Conservation (phyloP, 2,888 invertebrate genomes). For the Amphiduros pacificus region DNA sequence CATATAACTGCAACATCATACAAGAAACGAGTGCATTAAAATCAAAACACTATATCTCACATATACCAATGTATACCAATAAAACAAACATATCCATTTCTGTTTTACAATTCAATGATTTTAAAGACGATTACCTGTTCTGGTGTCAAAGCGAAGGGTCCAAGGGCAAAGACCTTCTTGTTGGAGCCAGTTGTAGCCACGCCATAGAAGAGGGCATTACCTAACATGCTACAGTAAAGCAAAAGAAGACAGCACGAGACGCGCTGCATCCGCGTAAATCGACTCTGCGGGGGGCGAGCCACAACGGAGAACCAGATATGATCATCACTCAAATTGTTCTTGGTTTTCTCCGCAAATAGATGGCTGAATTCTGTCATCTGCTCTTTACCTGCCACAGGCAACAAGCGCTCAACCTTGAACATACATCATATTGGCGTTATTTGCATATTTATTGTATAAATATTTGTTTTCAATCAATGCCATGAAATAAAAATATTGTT, state of each 20-base stretch:
- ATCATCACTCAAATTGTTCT: slow-evolving; percentile 61
- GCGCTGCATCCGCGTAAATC: slow-evolving; percentile 60
- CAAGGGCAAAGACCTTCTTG: slow-evolving; percentile 55
- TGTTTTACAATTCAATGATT: no score
- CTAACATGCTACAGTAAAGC: slow-evolving; percentile 62
- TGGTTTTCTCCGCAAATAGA: slow-evolving; percentile 58
- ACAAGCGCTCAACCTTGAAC: slow-evolving; percentile 61
- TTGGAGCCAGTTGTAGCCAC: slow-evolving; percentile 34
- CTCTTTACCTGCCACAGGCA: slow-evolving; percentile 61
- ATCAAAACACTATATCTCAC: neutral
- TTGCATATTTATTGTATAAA: no score
- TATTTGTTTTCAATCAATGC: no score
- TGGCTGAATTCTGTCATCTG: slow-evolving; percentile 61
- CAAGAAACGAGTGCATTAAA: neutral
- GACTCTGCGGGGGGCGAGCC: slow-evolving; percentile 61
- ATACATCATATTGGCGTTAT: no score
- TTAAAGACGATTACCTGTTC: slow-evolving; percentile 55
- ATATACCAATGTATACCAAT: no score
- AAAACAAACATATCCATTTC: no score
- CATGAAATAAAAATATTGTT: no score
- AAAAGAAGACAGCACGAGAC: slow-evolving; percentile 62
- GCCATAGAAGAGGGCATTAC: slow-evolving; percentile 65
- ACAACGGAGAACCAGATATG: slow-evolving; percentile 65
- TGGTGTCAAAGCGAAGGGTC: slow-evolving; percentile 61
- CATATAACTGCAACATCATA: slow-evolving; percentile 51